These are phyloP conservation scores for Vollenhovia emeryi DNA, from an alignment of 1,140 invertebrate species.

Conservation along the genomic window DNA sequence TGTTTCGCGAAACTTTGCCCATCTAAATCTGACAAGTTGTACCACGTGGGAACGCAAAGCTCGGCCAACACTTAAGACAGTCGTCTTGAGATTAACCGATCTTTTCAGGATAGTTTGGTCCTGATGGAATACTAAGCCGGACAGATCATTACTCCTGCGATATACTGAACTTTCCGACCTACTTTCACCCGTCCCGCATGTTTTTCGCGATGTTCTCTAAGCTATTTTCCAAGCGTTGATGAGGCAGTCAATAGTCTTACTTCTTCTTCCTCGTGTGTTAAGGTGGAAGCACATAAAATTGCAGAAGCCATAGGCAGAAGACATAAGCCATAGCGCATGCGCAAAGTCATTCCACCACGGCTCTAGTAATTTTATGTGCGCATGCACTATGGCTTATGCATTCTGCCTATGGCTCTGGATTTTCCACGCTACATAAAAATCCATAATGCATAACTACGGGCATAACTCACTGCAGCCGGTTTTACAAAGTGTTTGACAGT, in stretches of 20 bases:
- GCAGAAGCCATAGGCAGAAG: no score
- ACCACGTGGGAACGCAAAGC: neutral
- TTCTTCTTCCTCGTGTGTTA: no score
- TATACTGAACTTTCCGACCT: neutral
- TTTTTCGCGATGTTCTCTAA: neutral
- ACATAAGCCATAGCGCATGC: no score
- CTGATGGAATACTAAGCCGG: neutral
- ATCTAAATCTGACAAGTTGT: conserved; percentile 9
- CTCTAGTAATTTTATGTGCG: no score
- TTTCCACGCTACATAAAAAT: no score
- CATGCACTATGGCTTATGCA: no score
- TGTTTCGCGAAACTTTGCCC: conserved; percentile 12
- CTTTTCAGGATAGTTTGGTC: conserved; percentile 5
- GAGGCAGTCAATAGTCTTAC: neutral
- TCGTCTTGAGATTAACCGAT: conserved; percentile 7
- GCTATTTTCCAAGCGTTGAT: neutral
- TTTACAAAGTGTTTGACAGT: no score
- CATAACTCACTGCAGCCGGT: no score
- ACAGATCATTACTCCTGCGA: neutral
- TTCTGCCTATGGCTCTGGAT: no score
- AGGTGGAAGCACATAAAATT: no score
- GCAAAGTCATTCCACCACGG: no score
- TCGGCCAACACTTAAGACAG: neutral
- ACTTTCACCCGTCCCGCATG: neutral
- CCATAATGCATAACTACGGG: no score